Evolutionary conservation across 2,888 invertebrate species (phyloP), one percentile per base, ranked within the genome.

Genomic region (Leptinotarsa tumamoca): DNA sequence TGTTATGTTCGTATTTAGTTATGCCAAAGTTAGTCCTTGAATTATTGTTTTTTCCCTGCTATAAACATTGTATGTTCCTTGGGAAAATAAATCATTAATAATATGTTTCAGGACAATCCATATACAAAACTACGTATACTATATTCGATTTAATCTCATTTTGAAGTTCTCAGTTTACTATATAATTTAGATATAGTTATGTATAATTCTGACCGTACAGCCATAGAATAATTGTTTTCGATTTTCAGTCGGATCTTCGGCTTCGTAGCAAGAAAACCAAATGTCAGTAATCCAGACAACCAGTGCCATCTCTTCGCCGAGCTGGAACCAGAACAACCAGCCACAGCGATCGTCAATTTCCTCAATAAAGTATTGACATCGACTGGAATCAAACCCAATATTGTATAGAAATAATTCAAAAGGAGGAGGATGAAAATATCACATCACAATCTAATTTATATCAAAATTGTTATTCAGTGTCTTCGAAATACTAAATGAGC

Each of bases 271-370:
- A 92, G 95, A 86, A 93, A 96, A 90, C 94, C 95, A 63, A 85
- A 85, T 73, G 94, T 95, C 73, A 94, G 95, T 82, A 92, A 92
- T 81, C 92, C 93, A 68, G 98, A 98, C 89, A 99, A 99, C 90
- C 96, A 97, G 90, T 98, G 98, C 89, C 98, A 98, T 90, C 92
- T 99, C 80, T 98, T 99, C 89, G 98, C 98, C 27, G 98, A 99
- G 88, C 90, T 98, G 78, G 97, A 98, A 87, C 94, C 96, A 1
- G 96, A 96, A 85, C 94, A 94, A 82, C 98, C 98, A n/a, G 98
- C 98, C 33, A 94, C 95, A 58, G 98, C 98, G 72, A 98, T 98
- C 86, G 97, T 98, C 82, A 95, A 95, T 89, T 95, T 95, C 87
- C 94, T 95, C 77, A 94, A 94, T 85, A 95, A 95, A 91, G 94